A percentile compares a stretch with the other conserved stretches of the same genome.
Conservation (phyloP, 1,140 invertebrate species). For the Varroa destructor region DNA sequence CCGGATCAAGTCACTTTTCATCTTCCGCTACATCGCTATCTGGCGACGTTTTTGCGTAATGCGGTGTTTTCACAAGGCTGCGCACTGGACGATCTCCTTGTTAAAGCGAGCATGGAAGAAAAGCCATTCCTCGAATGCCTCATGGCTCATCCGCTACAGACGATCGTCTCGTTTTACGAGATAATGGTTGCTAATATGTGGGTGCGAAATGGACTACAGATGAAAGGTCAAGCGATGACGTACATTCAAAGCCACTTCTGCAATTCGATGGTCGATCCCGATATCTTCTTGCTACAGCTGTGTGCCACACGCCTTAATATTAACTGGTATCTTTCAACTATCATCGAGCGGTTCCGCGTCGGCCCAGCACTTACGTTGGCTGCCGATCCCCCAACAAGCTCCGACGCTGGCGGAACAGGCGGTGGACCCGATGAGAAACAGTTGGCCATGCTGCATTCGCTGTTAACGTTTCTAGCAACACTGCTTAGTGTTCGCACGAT, state of each 20-base stretch:
- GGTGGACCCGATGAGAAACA: slow-evolving; percentile 38
- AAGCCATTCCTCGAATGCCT: slow-evolving; percentile 14
- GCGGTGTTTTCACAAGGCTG: slow-evolving; percentile 67
- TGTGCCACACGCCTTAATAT: slow-evolving; percentile 74
- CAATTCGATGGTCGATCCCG: slow-evolving; percentile 93
- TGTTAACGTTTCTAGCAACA: slow-evolving; percentile 74
- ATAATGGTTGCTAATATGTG: slow-evolving; percentile 72
- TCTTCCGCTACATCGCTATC: slow-evolving; percentile 82
- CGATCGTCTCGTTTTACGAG: slow-evolving; percentile 70
- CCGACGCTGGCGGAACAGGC: background rate
- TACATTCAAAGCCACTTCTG: slow-evolving; percentile 97
- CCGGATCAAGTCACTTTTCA: slow-evolving; percentile 81
- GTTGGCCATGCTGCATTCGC: slow-evolving; percentile 77
- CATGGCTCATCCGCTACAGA: slow-evolving; percentile 54
- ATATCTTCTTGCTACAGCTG: slow-evolving; percentile 81
- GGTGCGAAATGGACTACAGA: slow-evolving; percentile 91
- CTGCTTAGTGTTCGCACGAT: slow-evolving; percentile 79
- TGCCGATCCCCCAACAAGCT: background rate
- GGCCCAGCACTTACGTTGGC: slow-evolving; percentile 32
- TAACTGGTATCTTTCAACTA: slow-evolving; percentile 67
- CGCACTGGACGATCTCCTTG: slow-evolving; percentile 57
- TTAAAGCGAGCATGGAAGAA: slow-evolving; percentile 45
- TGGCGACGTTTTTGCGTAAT: slow-evolving; percentile 79
- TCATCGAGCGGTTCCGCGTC: slow-evolving; percentile 74
- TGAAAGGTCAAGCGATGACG: slow-evolving; percentile 94